These are phyloP conservation scores for Hippocampus kuda DNA, from an alignment of 2,797 vertebrate genomes.

Conservation along the genomic window DNA sequence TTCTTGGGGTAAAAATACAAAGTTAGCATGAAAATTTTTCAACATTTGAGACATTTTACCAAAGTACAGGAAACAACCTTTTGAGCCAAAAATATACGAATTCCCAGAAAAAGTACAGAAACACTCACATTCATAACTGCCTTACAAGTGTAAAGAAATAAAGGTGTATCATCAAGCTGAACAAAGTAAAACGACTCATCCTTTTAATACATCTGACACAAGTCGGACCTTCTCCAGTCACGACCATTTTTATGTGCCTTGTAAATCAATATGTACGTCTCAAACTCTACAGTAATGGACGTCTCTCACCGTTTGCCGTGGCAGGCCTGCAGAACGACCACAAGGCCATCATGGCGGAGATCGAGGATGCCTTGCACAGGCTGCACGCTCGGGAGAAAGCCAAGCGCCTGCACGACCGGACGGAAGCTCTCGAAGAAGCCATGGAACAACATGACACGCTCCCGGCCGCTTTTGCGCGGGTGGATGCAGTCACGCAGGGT, in stretches of 20 bases:
- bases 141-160: no score
- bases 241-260: background rate
- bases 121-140: no score
- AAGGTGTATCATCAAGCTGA: no score
- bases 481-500: slow-evolving; percentile 75
- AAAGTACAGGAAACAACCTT: no score
- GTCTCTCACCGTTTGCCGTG: background rate
- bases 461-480: slow-evolving; percentile 73
- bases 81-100: no score
- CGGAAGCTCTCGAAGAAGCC: slow-evolving; percentile 59
- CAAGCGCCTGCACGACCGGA: slow-evolving; percentile 71
- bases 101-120: no score
- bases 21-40: no score
- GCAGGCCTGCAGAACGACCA: slow-evolving; percentile 95
- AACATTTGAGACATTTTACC: no score
- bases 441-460: slow-evolving; percentile 50
- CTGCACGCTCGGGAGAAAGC: slow-evolving; percentile 83
- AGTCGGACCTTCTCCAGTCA: background rate
- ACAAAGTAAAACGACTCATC: background rate
- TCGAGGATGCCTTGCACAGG: slow-evolving; percentile 85
- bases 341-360: slow-evolving; percentile 85
- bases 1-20: no score
- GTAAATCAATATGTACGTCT: background rate
- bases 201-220: background rate
- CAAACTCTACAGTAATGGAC: background rate